These are phyloP conservation scores for Bothrops jararaca DNA, from an alignment of 2,113 vertebrate genomes.

Conservation along the genomic window DNA sequence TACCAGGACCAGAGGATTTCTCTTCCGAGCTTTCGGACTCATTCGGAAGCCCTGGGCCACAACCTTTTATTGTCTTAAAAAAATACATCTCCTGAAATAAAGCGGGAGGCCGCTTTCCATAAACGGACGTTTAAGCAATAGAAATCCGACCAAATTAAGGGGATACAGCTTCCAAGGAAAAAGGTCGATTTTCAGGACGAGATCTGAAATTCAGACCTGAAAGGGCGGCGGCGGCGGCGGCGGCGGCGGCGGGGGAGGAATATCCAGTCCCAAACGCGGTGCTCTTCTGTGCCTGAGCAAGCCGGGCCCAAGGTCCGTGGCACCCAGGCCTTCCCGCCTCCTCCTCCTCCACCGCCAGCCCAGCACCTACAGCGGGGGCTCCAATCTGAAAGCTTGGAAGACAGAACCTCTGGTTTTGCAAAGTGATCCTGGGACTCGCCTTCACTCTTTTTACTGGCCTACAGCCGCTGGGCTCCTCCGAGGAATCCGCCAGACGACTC, in stretches of 20 bases:
- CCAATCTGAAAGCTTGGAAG: neutral
- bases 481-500: too few species aligned
- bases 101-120: neutral
- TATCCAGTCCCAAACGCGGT: neutral
- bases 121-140: neutral
- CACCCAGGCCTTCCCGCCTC: neutral
- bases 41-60: neutral
- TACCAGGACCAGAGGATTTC: neutral
- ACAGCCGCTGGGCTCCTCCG: neutral
- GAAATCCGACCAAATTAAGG: neutral
- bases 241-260: rapidly evolving
- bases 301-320: neutral
- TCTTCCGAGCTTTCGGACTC: neutral
- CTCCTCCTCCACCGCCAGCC: neutral
- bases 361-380: neutral
- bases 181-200: neutral
- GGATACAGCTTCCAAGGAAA: neutral
- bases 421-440: neutral
- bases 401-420: neutral
- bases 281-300: neutral
- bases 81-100: neutral
- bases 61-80: neutral
- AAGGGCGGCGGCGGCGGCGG: too few species aligned
- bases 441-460: neutral
- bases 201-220: neutral